phyloP scores from a whole-genome alignment of 2,113 vertebrate species.

The Psettodes erumei region DNA sequence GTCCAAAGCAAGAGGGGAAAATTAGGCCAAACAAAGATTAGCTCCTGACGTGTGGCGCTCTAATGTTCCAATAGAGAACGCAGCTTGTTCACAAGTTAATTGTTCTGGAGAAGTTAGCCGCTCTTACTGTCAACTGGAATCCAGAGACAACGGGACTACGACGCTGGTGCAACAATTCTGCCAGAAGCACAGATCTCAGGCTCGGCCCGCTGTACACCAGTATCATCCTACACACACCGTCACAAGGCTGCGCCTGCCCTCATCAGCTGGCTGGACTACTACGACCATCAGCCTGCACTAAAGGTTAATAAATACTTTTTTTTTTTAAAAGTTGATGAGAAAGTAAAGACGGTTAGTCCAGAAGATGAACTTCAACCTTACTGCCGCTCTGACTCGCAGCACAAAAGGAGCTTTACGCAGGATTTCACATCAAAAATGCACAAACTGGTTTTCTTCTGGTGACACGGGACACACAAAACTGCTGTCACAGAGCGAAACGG shows the following conservation, averaged over 20 bases:
- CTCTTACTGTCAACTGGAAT: not conserved
- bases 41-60: not conserved
- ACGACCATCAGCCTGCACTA: slow-evolving; percentile 75
- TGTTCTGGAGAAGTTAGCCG: not conserved
- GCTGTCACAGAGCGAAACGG: slow-evolving; percentile 5
- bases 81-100: not conserved
- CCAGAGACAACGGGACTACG: slow-evolving; percentile 6
- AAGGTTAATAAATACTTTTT: slow-evolving; percentile 35
- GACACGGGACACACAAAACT: slow-evolving; percentile 25
- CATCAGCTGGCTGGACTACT: slow-evolving; percentile 27
- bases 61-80: not conserved
- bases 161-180: slow-evolving; percentile 5
- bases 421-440: slow-evolving; percentile 43
- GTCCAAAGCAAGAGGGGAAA: not conserved
- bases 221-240: not conserved
- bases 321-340: slow-evolving; percentile 15
- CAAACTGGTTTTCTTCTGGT: slow-evolving; percentile 13
- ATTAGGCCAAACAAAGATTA: not conserved
- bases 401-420: slow-evolving; percentile 29
- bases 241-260: slow-evolving; percentile 50
- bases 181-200: not conserved
- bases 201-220: slow-evolving; percentile 7
- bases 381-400: not conserved
- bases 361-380: slow-evolving; percentile 25
- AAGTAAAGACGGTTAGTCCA: slow-evolving; percentile 21